A percentile compares a stretch with the other conserved stretches of the same genome.
phyloP scores from a whole-genome alignment of 2,888 invertebrate genomes.

The Phengaris arion region DNA sequence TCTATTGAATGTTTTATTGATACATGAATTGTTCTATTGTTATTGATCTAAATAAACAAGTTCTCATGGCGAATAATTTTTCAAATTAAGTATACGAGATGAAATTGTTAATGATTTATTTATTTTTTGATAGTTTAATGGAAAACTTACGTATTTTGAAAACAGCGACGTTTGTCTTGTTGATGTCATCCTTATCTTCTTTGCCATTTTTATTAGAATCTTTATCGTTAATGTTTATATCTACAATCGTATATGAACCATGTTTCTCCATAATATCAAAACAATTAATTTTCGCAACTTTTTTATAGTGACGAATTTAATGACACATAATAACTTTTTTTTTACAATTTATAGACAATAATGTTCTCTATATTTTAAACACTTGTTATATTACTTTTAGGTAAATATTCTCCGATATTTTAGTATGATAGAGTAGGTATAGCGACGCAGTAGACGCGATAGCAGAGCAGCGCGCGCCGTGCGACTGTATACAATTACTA shows the following conservation, averaged over 20 bases:
- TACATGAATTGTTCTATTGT: slow-evolving; percentile 24
- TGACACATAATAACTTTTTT: neutral
- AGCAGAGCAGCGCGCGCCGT: slow-evolving; percentile 38
- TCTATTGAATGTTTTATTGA: slow-evolving; percentile 22
- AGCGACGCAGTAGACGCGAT: neutral
- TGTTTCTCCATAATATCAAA: slow-evolving; percentile 43
- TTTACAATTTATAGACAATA: neutral
- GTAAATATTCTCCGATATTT: neutral
- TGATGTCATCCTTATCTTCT: slow-evolving; percentile 47
- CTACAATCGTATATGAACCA: slow-evolving; percentile 63
- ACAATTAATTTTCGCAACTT: neutral
- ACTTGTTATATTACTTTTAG: neutral
- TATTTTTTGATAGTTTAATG: too few relatives aligned
- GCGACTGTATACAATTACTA: slow-evolving; percentile 43
- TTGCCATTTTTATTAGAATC: slow-evolving; percentile 47
- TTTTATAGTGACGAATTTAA: neutral
- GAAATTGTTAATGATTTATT: neutral
- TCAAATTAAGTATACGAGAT: neutral
- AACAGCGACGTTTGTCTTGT: slow-evolving; percentile 51
- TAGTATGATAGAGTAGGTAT: neutral
- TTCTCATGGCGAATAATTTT: neutral
- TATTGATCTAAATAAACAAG: neutral
- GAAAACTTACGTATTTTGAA: slow-evolving; percentile 67
- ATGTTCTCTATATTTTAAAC: neutral
- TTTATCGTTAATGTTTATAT: slow-evolving; percentile 61